Percentiles rank a stretch among this genome's conserved stretches.
phyloP scores from a whole-genome alignment of 30 jellyfish, hydroid and myxozoan species.

The Nemopilema nomurai region DNA sequence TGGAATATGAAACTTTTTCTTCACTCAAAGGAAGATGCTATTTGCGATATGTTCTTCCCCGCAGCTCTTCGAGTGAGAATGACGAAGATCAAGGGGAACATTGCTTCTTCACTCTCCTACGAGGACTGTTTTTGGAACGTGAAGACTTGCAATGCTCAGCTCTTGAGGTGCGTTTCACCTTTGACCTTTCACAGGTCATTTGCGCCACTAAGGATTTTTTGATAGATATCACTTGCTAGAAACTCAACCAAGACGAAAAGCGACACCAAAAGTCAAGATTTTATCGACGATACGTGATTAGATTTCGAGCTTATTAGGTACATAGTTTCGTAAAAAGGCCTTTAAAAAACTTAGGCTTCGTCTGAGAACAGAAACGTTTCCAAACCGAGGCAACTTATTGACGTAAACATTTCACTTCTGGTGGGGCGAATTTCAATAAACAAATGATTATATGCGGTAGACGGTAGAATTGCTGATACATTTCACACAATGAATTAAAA shows the following conservation, averaged over 20 bases:
- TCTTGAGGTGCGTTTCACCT: constrained; percentile 10
- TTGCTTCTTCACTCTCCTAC: constrained; percentile 40
- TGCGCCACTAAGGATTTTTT: no score
- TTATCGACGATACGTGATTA: background rate
- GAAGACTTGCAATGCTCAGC: constrained; percentile 40
- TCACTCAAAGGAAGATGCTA: no score
- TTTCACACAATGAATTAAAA: no score
- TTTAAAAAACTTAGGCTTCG: background rate
- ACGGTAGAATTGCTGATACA: background rate
- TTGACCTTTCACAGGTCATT: no score
- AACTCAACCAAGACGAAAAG: background rate
- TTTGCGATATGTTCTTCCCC: background rate
- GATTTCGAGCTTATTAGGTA: background rate
- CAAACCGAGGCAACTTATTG: background rate
- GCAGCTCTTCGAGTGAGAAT: constrained; percentile 51
- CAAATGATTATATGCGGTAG: background rate
- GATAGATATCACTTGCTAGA: background rate
- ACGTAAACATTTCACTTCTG: background rate
- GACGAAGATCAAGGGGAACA: constrained; percentile 51
- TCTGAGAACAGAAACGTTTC: background rate
- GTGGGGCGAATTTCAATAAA: background rate
- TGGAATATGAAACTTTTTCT: background rate
- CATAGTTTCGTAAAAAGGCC: background rate
- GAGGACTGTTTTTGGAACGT: constrained; percentile 35
- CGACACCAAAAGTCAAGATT: background rate